phyloP scores from a whole-genome alignment of 2,113 vertebrate genomes.

The Hippocampus abdominalis region DNA sequence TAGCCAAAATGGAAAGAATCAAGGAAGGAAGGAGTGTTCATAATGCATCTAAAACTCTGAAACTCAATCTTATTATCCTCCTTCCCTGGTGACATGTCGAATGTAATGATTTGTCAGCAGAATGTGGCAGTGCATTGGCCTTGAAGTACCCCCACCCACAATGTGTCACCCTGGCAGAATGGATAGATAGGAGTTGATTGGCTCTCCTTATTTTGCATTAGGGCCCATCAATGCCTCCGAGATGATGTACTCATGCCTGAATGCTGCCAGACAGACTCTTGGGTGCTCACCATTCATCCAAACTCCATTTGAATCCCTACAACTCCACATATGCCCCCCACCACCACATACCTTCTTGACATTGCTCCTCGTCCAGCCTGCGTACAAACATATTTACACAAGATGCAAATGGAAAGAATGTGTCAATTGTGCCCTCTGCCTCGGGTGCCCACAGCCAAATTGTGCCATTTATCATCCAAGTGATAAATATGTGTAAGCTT shows the following conservation, averaged over 20 bases:
- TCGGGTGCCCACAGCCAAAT: constrained; percentile 5
- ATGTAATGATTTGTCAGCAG: constrained; percentile 70
- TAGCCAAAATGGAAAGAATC: constrained; percentile 37
- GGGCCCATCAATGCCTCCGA: constrained; percentile 59
- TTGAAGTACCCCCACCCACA: constrained; percentile 55
- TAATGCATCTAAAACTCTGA: constrained; percentile 60
- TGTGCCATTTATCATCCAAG: constrained; percentile 42
- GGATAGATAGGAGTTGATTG: constrained; percentile 68
- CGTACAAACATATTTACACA: constrained; percentile 28
- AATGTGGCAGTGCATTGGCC: constrained; percentile 53
- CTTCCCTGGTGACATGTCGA: constrained; percentile 57
- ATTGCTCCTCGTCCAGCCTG: constrained; percentile 4
- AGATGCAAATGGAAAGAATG: constrained; percentile 41
- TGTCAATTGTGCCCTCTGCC: constrained; percentile 33
- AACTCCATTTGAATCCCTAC: constrained; percentile 35
- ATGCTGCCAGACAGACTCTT: constrained; percentile 57
- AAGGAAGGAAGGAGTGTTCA: constrained; percentile 35
- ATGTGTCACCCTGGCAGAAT: constrained; percentile 64
- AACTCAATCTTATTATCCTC: constrained; percentile 64
- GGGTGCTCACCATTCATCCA: constrained; percentile 50
- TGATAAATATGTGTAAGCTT: constrained; percentile 7
- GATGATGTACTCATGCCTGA: constrained; percentile 66
- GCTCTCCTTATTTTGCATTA: constrained; percentile 72
- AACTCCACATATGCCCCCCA: constrained; percentile 30
- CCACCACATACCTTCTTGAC: background rate